Conservation (phyloP, 2,113 vertebrate species). For the Tachycineta bicolor region DNA sequence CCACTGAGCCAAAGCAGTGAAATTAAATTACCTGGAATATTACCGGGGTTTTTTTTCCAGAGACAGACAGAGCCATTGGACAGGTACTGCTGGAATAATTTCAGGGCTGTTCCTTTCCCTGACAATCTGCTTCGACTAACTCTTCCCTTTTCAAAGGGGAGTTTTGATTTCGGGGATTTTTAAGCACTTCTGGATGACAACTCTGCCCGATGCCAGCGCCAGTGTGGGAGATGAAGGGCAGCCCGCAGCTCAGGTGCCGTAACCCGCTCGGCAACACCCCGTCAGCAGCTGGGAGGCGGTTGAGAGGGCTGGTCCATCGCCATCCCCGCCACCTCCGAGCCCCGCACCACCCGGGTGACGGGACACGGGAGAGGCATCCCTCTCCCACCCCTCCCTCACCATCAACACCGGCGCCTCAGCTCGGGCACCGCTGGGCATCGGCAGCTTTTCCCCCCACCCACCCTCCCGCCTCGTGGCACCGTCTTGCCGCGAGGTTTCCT, state of each 20-base stretch:
- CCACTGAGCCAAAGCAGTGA: neutral
- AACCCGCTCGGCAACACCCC: accelerated
- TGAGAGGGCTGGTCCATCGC: neutral
- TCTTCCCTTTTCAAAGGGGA: neutral
- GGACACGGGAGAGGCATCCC: accelerated
- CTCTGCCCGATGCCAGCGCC: accelerated
- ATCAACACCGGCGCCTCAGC: too few relatives aligned
- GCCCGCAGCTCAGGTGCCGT: accelerated
- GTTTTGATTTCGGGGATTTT: neutral
- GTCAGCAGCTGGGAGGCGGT: neutral
- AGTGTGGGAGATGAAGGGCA: neutral
- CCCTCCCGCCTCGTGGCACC: neutral
- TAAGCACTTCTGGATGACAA: neutral
- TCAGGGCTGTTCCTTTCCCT: neutral
- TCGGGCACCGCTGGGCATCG: too few relatives aligned
- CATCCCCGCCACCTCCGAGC: neutral
- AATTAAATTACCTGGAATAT: neutral
- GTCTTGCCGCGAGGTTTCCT: accelerated
- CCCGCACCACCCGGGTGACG: too few relatives aligned
- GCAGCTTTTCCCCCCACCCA: neutral
- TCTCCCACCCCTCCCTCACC: neutral
- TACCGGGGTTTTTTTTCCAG: accelerated
- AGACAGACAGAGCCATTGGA: neutral
- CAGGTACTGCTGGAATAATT: neutral
- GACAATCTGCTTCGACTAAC: neutral